Base-by-base conservation (phyloP, 1,140 invertebrate species). In the Caenorhabditis elegans region DNA sequence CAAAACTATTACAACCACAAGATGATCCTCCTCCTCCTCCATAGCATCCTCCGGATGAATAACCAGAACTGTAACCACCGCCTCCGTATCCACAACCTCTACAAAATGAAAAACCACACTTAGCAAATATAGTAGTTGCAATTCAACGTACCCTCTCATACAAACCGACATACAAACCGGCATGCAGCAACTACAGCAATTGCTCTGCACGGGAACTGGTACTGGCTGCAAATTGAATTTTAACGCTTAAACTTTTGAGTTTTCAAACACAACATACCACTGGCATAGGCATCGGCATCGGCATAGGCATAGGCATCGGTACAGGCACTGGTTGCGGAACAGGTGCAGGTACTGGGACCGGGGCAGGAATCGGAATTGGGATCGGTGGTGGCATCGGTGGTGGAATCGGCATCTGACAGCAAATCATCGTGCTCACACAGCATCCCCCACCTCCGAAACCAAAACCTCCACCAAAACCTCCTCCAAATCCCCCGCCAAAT, bases 121-220 rank as follows among this genome's bases (percentile, higher is more conserved):
- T 80, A 76, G 28, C 36, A 49, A 81, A 47, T 70, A 47, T 24
- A 75, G 13, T 11, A 76, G 75, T 34, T 49, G 15, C 34, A 5
- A 24, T 47, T 28, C 31, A 48, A 10, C 11, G 11, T 79, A 79
- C 75, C 83, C 79, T 28, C 83, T 53, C 83, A 84, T 84, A 48
- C 83, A 85, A 79, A 85, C 81, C n/a, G 84, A 82, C 84, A 85
- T 85, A 51, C 84, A 85, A 24, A 85, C 84, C 2, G 84, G 84
- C 78, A 85, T 84, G 43, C 84, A 85, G 75, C 84, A 85, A 48
- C 84, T 83, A 76, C 84, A 85, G 48, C 84, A 85, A n/a, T 53
- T 75, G 48, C 26, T 75, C n/a, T 82, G 83, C 43, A 49, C 31
- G 26, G 65, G 80, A 49, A 49, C 75, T 77, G 75, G 75, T 4